phyloP scores from a whole-genome alignment of 2,888 invertebrate species.

The Hyalella azteca region DNA sequence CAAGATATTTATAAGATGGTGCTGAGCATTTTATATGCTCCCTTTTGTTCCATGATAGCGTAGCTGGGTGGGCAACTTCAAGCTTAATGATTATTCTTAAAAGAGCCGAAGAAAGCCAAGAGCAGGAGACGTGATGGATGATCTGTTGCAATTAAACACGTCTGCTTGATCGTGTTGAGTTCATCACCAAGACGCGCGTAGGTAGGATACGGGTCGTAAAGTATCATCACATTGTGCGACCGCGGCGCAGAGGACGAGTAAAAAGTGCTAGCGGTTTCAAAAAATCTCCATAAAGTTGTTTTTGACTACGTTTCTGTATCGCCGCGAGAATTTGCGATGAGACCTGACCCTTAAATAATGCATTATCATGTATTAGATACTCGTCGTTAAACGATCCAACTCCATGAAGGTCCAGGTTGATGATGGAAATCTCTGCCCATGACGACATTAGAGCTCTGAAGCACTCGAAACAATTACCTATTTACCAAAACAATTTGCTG shows the following conservation, averaged over 20 bases:
- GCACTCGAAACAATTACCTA: slow-evolving; percentile 15
- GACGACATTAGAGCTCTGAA: slow-evolving; percentile 8
- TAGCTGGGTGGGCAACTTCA: neutral
- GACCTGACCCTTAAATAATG: no score
- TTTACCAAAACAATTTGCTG: slow-evolving; percentile 20
- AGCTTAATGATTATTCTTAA: neutral
- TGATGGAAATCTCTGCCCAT: neutral
- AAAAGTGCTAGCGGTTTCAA: neutral
- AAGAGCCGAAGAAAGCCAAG: neutral
- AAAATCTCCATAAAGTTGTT: no score
- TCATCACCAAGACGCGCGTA: neutral
- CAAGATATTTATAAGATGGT: no score
- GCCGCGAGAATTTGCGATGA: no score
- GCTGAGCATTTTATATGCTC: slow-evolving; percentile 10
- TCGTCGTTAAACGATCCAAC: neutral
- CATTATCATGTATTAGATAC: neutral
- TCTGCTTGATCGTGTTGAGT: slow-evolving; percentile 25
- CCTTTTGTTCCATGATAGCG: slow-evolving; percentile 14
- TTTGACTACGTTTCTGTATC: no score
- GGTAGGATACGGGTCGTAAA: slow-evolving; percentile 23
- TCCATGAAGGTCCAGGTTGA: neutral
- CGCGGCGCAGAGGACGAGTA: neutral
- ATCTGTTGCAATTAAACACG: neutral
- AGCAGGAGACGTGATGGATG: neutral
- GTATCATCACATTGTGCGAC: neutral